phyloP scores from a whole-genome alignment of 2,797 vertebrate species.

The Sciurus carolinensis region DNA sequence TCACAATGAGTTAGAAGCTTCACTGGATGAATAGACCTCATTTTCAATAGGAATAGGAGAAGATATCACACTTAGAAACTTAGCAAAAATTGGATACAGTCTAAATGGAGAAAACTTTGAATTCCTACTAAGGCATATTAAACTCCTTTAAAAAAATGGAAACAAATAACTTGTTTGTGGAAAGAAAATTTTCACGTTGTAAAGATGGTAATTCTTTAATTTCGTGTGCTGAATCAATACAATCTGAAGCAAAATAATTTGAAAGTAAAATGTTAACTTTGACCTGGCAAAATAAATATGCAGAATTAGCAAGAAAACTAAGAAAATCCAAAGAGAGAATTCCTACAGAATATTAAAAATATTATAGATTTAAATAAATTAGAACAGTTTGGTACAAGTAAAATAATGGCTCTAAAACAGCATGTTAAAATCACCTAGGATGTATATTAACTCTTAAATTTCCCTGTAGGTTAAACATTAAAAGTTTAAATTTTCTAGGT shows the following conservation, averaged over 20 bases:
- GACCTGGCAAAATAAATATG: not conserved
- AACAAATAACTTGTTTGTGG: not conserved
- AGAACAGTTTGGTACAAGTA: not conserved
- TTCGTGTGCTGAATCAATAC: not conserved
- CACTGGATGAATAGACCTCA: not conserved
- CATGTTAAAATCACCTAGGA: not conserved
- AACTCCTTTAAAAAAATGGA: not conserved
- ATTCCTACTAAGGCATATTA: not conserved
- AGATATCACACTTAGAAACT: not conserved
- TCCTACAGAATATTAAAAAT: not conserved
- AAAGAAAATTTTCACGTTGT: slow-evolving; percentile 15
- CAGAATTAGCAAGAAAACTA: slow-evolving; percentile 31
- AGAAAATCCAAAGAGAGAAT: not conserved
- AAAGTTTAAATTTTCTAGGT: slow-evolving; percentile 55
- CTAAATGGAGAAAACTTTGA: slow-evolving; percentile 25
- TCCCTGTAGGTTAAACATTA: not conserved
- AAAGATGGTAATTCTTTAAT: slow-evolving; percentile 17
- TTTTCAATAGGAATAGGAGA: not conserved
- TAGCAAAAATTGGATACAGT: not conserved
- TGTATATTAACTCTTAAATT: slow-evolving; percentile 15
- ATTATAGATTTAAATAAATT: not conserved
- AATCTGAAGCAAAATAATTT: not conserved
- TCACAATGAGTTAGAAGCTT: not conserved
- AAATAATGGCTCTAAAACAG: not conserved
- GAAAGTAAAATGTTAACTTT: slow-evolving; percentile 53